These are phyloP conservation scores for Quadroppia sp. DNA, from an alignment of 2,888 invertebrate genomes.

Conservation along the genomic window DNA sequence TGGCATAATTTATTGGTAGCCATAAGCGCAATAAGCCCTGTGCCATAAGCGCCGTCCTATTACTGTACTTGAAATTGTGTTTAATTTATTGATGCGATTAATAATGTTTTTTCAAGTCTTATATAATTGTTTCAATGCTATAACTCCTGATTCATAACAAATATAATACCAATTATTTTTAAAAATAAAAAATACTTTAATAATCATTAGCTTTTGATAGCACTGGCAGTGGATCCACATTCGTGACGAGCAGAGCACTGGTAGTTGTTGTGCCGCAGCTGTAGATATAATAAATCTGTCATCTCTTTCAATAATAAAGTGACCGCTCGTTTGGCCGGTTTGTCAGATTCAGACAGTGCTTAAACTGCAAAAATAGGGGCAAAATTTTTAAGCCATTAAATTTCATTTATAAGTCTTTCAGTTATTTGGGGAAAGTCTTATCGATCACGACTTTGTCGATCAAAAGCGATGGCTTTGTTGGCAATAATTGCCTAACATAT, in stretches of 20 bases:
- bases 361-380: neutral
- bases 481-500: neutral
- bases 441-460: neutral
- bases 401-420: neutral
- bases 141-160: neutral
- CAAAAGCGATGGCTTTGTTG: neutral
- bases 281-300: conserved; percentile 25
- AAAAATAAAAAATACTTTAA: neutral
- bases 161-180: neutral
- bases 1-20: conserved; percentile 1
- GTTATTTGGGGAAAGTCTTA: neutral
- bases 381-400: neutral
- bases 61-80: neutral
- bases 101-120: conserved; percentile 5
- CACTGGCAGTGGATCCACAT: neutral
- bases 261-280: conserved; percentile 4
- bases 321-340: conserved; percentile 17
- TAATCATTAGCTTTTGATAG: neutral
- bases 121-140: neutral
- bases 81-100: conserved; percentile 25
- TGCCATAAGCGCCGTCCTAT: neutral
- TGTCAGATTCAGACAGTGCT: conserved; percentile 9
- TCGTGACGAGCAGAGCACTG: neutral
- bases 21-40: conserved; percentile 3
- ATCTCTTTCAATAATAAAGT: conserved; percentile 20